phyloP scores from a whole-genome alignment of 1,140 invertebrate genomes.

The Pogonus chalceus region DNA sequence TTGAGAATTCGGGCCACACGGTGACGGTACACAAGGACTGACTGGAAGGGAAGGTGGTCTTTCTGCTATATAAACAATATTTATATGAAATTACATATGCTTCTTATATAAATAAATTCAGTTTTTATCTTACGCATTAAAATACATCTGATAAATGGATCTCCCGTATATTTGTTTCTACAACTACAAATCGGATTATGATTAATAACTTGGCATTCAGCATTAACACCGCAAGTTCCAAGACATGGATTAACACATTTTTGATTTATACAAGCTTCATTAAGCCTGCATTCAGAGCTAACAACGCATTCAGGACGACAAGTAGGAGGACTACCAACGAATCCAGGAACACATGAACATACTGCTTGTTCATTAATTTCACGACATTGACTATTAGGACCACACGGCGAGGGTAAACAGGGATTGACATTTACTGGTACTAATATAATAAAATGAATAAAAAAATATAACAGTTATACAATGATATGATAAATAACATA shows the following conservation, averaged over 20 bases:
- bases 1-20: constrained; percentile 71
- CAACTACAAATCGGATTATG: constrained; percentile 60
- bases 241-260: constrained; percentile 66
- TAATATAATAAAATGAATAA: constrained; percentile 24
- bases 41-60: constrained; percentile 32
- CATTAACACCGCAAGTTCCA: constrained; percentile 59
- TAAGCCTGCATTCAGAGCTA: constrained; percentile 57
- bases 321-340: constrained; percentile 60
- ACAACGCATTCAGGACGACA: constrained; percentile 63
- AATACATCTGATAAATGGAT: constrained; percentile 51
- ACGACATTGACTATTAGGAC: constrained; percentile 50
- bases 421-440: constrained; percentile 39
- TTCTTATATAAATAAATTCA: constrained; percentile 36
- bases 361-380: constrained; percentile 49
- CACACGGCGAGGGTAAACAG: constrained; percentile 51
- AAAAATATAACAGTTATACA: not conserved
- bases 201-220: constrained; percentile 57
- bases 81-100: constrained; percentile 45
- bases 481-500: not conserved
- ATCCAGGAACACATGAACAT: constrained; percentile 55
- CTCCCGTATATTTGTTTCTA: constrained; percentile 56
- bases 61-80: constrained; percentile 10
- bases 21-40: constrained; percentile 67
- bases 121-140: constrained; percentile 29
- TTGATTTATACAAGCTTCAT: constrained; percentile 61